phyloP scores from a whole-genome alignment of 2,797 vertebrate genomes.

The Columba guinea region DNA sequence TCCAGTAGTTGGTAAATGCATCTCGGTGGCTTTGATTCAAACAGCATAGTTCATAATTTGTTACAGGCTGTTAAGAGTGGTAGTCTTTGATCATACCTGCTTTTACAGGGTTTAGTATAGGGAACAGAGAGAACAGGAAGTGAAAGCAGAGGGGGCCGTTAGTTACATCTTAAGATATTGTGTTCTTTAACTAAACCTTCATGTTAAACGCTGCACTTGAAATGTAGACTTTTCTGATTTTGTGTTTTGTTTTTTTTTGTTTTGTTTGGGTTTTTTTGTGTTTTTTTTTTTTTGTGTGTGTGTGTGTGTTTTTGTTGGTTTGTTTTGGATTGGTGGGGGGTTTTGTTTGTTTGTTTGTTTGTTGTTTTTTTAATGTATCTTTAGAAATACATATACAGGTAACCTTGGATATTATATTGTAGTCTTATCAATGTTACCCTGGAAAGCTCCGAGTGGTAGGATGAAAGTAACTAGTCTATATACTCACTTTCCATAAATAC shows the following conservation, averaged over 20 bases:
- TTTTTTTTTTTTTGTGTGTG: too few relatives aligned
- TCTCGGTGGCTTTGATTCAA: not conserved
- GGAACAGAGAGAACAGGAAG: not conserved
- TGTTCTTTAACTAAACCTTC: not conserved
- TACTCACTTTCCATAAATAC: slow-evolving; percentile 52
- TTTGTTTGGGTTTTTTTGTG: too few relatives aligned
- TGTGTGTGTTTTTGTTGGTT: too few relatives aligned
- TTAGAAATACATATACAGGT: not conserved
- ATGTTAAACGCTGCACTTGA: not conserved
- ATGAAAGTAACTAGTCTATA: not conserved
- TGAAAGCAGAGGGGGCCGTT: not conserved
- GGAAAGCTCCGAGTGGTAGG: not conserved
- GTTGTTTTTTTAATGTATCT: too few relatives aligned
- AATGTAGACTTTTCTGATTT: not conserved
- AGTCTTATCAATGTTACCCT: not conserved
- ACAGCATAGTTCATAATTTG: not conserved
- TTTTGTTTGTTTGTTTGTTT: too few relatives aligned
- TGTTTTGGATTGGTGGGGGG: too few relatives aligned
- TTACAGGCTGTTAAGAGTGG: not conserved
- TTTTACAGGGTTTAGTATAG: not conserved
- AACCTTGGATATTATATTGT: not conserved
- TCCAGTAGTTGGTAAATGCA: not conserved
- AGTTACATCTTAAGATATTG: not conserved
- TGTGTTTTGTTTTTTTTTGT: too few relatives aligned
- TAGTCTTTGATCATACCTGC: not conserved